These are phyloP conservation scores for Goniozus legneri DNA, from an alignment of 1,140 invertebrate genomes.

Conservation along the genomic window DNA sequence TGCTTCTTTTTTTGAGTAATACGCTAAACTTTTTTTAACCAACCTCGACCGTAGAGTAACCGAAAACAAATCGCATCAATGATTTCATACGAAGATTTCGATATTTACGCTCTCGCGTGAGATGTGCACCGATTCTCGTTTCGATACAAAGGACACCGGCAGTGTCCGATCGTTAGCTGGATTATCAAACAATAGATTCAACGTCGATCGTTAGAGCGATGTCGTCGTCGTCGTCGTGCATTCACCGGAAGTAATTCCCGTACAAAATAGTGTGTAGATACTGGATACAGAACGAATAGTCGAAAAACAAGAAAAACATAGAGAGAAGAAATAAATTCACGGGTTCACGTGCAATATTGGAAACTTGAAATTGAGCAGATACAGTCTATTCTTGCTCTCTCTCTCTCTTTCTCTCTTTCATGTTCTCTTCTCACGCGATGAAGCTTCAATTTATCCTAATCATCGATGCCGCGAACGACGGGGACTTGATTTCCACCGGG, in stretches of 20 bases:
- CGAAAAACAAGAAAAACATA: slow-evolving; percentile 8
- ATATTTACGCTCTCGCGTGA: no score
- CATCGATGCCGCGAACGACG: slow-evolving; percentile 9
- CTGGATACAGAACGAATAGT: background rate
- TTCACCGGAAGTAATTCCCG: slow-evolving; percentile 12
- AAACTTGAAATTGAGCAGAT: slow-evolving; percentile 25
- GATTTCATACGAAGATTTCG: no score
- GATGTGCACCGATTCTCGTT: no score
- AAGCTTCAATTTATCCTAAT: slow-evolving; percentile 31
- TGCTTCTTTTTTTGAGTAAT: no score
- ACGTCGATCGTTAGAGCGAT: no score
- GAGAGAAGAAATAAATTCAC: slow-evolving; percentile 5
- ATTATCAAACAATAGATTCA: slow-evolving; percentile 19
- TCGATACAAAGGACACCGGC: no score
- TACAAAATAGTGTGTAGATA: slow-evolving; percentile 8
- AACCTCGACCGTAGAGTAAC: no score
- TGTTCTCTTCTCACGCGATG: background rate
- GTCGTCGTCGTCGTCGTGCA: slow-evolving; percentile 3
- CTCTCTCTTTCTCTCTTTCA: background rate
- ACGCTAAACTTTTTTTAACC: no score
- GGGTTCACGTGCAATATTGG: slow-evolving; percentile 13
- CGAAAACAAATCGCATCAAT: no score
- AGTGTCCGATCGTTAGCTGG: slow-evolving; percentile 19
- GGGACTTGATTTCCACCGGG: slow-evolving; percentile 27
- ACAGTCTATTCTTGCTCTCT: slow-evolving; percentile 4